A percentile compares a stretch with the other conserved stretches of the same genome.
Conservation (phyloP, 2,113 vertebrate genomes). For the Pterocles gutturalis region DNA sequence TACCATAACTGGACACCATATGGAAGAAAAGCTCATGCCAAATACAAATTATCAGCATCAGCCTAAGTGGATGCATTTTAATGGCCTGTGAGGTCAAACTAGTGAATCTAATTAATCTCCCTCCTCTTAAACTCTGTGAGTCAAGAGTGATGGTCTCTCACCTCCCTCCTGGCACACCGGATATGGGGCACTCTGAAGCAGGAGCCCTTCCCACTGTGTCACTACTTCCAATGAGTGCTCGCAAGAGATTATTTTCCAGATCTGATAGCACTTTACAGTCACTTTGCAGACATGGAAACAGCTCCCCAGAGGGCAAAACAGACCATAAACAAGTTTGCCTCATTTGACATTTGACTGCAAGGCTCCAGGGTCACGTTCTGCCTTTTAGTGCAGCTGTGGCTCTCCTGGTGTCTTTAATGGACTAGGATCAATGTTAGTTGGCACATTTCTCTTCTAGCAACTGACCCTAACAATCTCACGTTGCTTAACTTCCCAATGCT, state of each 20-base stretch:
- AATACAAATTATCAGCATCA: neutral
- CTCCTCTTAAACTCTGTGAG: neutral
- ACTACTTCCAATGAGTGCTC: neutral
- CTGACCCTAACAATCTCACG: neutral
- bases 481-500: neutral
- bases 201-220: neutral
- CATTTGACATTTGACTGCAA: neutral
- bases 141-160: accelerated
- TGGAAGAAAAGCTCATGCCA: neutral
- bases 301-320: neutral
- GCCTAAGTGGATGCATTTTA: neutral
- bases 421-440: neutral
- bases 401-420: neutral
- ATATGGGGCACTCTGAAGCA: neutral
- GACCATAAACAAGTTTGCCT: neutral
- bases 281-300: neutral
- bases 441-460: neutral
- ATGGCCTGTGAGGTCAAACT: neutral
- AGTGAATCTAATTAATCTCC: neutral
- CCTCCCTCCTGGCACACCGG: neutral
- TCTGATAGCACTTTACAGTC: neutral
- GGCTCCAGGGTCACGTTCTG: neutral
- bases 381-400: neutral
- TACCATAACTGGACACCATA: neutral
- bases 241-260: neutral